Conservation (phyloP, 2,113 vertebrate species). For the Colaptes auratus region DNA sequence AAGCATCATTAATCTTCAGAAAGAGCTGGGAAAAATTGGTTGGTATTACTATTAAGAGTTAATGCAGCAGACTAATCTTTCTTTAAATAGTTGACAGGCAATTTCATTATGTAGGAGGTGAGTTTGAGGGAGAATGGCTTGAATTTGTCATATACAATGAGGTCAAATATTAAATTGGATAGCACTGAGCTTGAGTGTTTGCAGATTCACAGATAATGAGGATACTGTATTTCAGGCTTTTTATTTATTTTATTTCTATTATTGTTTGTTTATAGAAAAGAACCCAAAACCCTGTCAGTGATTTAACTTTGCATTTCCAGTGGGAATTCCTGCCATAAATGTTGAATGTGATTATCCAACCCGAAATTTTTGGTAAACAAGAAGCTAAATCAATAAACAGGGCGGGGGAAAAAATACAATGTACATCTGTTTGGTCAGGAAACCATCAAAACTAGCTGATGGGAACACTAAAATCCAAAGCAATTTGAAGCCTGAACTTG, state of each 20-base stretch:
- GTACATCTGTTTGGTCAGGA: neutral
- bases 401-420: neutral
- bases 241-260: neutral
- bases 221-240: neutral
- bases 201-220: neutral
- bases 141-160: neutral
- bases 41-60: neutral
- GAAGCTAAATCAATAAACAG: neutral
- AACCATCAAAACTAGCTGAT: neutral
- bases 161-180: neutral
- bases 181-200: neutral
- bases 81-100: neutral
- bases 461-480: neutral
- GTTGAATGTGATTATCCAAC: slow-evolving; percentile 40
- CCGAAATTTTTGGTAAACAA: slow-evolving; percentile 56
- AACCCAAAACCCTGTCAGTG: neutral
- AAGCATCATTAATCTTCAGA: neutral
- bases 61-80: neutral
- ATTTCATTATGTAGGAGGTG: neutral
- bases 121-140: neutral
- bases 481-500: neutral
- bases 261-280: neutral
- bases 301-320: slow-evolving; percentile 35
- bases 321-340: slow-evolving; percentile 45
- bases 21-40: neutral